A percentile compares a stretch with the other conserved stretches of the same genome.
Evolutionary conservation across 2,888 invertebrate species (phyloP).

Genomic region (Limnephilus rhombicus): DNA sequence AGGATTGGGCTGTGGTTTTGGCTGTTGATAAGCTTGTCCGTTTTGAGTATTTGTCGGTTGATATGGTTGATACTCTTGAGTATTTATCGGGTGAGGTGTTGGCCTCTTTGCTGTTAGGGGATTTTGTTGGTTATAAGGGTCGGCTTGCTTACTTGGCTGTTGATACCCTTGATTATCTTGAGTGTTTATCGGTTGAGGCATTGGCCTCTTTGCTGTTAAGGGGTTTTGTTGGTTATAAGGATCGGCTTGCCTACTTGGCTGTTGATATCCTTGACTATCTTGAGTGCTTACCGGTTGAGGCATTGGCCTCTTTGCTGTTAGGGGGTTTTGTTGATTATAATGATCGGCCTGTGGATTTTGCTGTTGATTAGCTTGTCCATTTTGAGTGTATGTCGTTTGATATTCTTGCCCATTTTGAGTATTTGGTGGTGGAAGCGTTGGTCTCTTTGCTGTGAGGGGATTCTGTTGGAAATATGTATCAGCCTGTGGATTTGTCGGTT

Average conservation of each 20-base stretch:
- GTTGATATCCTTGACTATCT: neutral
- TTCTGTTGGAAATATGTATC: neutral
- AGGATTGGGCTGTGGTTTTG: neutral
- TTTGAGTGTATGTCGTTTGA: neutral
- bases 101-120: neutral
- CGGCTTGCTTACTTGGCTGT: neutral
- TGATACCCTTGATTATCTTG: neutral
- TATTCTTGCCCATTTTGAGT: too few species aligned
- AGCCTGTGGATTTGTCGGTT: neutral
- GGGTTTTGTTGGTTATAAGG: neutral
- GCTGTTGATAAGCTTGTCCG: neutral
- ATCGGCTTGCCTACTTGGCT: neutral
- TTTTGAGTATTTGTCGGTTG: neutral
- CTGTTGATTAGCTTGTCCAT: neutral
- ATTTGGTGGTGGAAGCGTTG: neutral
- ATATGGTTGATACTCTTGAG: neutral
- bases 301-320: neutral
- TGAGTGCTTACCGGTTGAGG: neutral
- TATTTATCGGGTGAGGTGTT: neutral
- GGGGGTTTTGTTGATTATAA: neutral
- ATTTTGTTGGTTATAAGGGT: neutral
- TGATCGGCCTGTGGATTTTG: neutral
- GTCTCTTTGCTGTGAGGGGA: neutral
- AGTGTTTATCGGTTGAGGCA: neutral
- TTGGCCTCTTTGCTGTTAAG: neutral